Evolutionary conservation across 2,113 vertebrate genomes (phyloP).

Genomic region (Chloebia gouldiae): DNA sequence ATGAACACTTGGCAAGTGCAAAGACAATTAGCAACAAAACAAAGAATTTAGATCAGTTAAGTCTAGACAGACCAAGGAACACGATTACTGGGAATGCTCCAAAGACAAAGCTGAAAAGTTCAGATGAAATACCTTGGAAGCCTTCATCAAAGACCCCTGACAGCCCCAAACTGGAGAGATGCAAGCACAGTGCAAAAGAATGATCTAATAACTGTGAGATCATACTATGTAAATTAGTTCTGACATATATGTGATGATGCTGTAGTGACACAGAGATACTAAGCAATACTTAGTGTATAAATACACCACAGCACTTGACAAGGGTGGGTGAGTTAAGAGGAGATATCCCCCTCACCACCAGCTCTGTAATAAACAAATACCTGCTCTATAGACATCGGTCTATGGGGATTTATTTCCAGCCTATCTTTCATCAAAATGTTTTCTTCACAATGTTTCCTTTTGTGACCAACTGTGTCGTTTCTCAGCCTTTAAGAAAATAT

Average conservation of each 20-base stretch:
- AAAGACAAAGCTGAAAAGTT: not conserved
- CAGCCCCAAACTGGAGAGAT: accelerated
- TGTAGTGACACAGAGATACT: not conserved
- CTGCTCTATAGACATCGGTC: accelerated
- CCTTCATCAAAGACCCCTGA: not conserved
- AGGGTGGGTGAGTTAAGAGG: not conserved
- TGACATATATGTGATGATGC: accelerated
- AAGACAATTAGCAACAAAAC: not conserved
- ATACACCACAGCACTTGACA: not conserved
- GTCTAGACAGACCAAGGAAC: not conserved
- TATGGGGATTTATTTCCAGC: not conserved
- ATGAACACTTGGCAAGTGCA: not conserved
- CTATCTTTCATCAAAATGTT: not conserved
- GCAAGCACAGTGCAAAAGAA: accelerated
- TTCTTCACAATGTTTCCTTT: not conserved
- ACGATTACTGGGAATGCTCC: not conserved
- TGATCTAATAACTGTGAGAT: not conserved
- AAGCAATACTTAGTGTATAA: not conserved
- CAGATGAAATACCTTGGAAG: not conserved
- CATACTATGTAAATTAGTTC: not conserved
- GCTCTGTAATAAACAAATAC: not conserved
- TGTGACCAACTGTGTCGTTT: not conserved
- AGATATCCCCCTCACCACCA: not conserved
- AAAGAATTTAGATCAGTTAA: not conserved
- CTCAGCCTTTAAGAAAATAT: not conserved